Conservation (phyloP, 2,888 invertebrate species). For the Danaus chrysippus region DNA sequence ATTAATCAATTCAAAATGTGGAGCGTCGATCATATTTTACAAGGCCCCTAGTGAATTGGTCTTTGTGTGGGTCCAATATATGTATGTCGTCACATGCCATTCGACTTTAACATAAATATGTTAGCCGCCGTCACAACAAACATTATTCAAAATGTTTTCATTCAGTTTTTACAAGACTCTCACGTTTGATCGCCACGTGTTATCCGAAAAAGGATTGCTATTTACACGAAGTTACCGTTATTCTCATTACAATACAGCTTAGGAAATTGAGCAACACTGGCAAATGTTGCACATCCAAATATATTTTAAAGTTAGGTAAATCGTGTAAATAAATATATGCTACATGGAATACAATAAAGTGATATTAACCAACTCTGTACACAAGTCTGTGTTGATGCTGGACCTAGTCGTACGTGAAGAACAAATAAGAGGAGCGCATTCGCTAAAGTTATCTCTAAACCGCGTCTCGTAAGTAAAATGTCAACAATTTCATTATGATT, state of each 20-base stretch:
- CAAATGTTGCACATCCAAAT: conserved; percentile 45
- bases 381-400: conserved; percentile 54
- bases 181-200: conserved; percentile 59
- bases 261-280: background rate
- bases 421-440: conserved; percentile 65
- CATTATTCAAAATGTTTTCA: conserved; percentile 71
- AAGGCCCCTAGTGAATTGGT: conserved; percentile 62
- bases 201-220: conserved; percentile 49
- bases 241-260: conserved; percentile 2
- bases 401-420: conserved; percentile 60
- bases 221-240: conserved; percentile 39
- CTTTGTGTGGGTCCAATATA: conserved; percentile 73
- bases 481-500: conserved; percentile 64
- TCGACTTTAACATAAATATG: conserved; percentile 55
- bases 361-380: conserved; percentile 47
- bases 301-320: conserved; percentile 13
- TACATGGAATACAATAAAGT: conserved; percentile 37
- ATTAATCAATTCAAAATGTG: conserved; percentile 74
- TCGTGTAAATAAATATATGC: conserved; percentile 30
- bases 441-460: conserved; percentile 69
- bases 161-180: conserved; percentile 66
- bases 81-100: conserved; percentile 58
- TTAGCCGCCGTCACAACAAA: conserved; percentile 69
- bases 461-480: conserved; percentile 65
- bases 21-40: conserved; percentile 65